Percentiles rank a stretch among this genome's conserved stretches.
These are phyloP conservation scores for Salminus brasiliensis DNA, from an alignment of 2,113 vertebrate genomes.

Conservation along the genomic window DNA sequence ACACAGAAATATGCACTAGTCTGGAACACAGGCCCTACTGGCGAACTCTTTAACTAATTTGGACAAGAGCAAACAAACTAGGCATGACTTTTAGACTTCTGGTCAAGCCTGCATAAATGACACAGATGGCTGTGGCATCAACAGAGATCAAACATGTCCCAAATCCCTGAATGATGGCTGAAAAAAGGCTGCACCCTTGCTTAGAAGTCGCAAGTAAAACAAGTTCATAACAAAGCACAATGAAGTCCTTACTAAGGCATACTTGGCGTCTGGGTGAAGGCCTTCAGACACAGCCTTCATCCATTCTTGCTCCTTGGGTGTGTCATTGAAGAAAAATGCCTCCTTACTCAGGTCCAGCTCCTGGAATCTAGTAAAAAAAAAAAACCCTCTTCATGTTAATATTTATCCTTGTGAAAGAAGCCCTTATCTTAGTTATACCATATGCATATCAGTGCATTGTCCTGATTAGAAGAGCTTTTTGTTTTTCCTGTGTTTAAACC, in stretches of 20 bases:
- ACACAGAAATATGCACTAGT: too few relatives aligned
- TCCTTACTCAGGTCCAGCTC: slow-evolving; percentile 98
- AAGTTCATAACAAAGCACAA: neutral
- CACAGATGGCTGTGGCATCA: too few relatives aligned
- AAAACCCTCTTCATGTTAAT: neutral
- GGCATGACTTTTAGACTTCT: too few relatives aligned
- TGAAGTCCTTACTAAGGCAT: slow-evolving; percentile 86
- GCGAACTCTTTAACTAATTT: too few relatives aligned
- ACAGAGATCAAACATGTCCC: too few relatives aligned
- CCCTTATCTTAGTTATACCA: neutral
- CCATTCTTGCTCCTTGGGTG: slow-evolving; percentile 96
- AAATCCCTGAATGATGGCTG: too few relatives aligned
- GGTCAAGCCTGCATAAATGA: too few relatives aligned
- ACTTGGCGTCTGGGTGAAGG: slow-evolving; percentile 90
- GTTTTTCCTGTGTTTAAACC: neutral
- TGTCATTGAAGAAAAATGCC: slow-evolving; percentile 96
- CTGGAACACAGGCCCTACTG: too few relatives aligned
- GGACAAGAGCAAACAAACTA: too few relatives aligned
- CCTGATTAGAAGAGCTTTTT: neutral
- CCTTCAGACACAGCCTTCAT: slow-evolving; percentile 87
- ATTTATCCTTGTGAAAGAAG: neutral
- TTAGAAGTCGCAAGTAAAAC: neutral
- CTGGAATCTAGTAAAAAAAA: slow-evolving; percentile 83
- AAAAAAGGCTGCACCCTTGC: too few relatives aligned
- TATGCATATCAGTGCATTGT: neutral